Evolutionary conservation across 2,113 vertebrate species (phyloP).

Genomic region (Daphoenositta chrysoptera): DNA sequence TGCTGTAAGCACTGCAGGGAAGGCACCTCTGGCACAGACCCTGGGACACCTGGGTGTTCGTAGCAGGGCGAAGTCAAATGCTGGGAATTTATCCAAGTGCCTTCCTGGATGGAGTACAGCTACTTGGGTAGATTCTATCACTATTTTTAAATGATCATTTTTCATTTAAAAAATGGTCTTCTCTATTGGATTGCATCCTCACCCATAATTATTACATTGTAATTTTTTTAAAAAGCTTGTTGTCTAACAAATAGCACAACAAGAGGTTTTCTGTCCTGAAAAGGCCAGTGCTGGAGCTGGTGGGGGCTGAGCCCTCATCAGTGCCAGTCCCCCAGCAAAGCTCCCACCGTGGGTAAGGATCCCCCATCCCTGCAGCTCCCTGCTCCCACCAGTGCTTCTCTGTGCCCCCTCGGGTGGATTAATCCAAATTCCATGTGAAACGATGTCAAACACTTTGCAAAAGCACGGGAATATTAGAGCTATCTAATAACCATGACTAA

Average conservation of each 20-base stretch:
- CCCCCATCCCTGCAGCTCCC: background rate
- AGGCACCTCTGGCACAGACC: background rate
- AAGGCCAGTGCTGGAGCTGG: background rate
- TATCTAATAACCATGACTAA: slow-evolving; percentile 20
- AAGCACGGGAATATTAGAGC: background rate
- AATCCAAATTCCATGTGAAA: background rate
- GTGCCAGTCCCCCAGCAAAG: background rate
- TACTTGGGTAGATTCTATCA: background rate
- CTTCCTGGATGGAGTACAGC: background rate
- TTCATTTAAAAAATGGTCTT: background rate
- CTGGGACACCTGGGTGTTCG: background rate
- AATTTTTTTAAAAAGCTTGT: no score
- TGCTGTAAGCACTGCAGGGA: background rate
- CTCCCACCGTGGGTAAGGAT: fast-evolving
- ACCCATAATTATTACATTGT: background rate
- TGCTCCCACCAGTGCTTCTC: background rate
- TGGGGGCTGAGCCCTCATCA: background rate
- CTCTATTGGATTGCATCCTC: background rate
- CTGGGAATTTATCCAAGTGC: background rate
- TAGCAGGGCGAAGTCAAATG: background rate
- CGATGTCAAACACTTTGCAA: background rate
- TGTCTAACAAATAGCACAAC: background rate
- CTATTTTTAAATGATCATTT: fast-evolving
- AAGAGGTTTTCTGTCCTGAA: background rate
- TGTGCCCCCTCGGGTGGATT: background rate